A percentile compares a stretch with the other conserved stretches of the same genome.
Evolutionary conservation across 2,888 invertebrate genomes (phyloP).

Genomic region (Herminia tarsipennalis): DNA sequence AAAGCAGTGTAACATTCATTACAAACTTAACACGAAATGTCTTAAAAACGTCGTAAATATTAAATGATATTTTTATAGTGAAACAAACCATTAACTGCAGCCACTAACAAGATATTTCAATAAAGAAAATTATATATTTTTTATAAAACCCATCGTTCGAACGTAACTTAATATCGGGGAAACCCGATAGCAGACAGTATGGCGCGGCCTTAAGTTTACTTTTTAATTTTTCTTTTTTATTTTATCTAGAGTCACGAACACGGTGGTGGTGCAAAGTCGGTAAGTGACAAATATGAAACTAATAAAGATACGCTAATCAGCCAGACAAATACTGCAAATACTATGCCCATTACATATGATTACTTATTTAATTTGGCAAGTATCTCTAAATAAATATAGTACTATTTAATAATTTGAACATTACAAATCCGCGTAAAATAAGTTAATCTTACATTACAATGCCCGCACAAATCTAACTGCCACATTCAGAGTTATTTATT

Average conservation of each 20-base stretch:
- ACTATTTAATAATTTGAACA: too few relatives aligned
- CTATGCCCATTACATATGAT: too few relatives aligned
- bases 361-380: too few relatives aligned
- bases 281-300: not conserved
- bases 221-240: constrained; percentile 71
- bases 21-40: constrained; percentile 10
- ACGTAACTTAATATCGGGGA: constrained; percentile 79
- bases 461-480: too few relatives aligned
- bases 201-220: constrained; percentile 80
- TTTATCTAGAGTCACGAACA: constrained; percentile 67
- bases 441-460: too few relatives aligned
- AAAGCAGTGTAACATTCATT: too few relatives aligned
- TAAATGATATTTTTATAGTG: constrained; percentile 34
- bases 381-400: too few relatives aligned
- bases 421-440: too few relatives aligned
- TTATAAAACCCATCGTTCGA: constrained; percentile 68
- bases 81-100: constrained; percentile 38
- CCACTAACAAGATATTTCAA: constrained; percentile 64
- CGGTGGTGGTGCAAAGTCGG: constrained; percentile 60
- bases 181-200: constrained; percentile 85
- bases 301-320: not conserved
- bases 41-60: constrained; percentile 30
- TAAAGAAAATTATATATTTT: constrained; percentile 73
- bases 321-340: too few relatives aligned
- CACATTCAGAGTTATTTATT: too few relatives aligned